Conservation (phyloP, 2,113 vertebrate species). For the Gobio gobio region DNA sequence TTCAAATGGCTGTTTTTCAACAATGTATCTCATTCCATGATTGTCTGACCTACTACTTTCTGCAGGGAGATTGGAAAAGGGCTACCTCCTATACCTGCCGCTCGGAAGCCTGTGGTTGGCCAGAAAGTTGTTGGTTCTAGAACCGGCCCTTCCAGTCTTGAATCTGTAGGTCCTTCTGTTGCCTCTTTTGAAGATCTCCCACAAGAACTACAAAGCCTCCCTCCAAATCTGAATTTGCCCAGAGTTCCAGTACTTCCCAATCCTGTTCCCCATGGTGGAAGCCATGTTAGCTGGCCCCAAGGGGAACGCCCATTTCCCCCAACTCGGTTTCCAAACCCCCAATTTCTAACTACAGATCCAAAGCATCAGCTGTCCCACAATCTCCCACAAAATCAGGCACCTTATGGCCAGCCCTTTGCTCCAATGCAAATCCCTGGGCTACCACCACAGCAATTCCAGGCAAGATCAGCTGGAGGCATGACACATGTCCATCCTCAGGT, state of each 20-base stretch:
- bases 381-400: slow-evolving; percentile 13
- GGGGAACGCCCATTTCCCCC: slow-evolving; percentile 3
- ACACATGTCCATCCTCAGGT: slow-evolving; percentile 26
- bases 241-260: slow-evolving; percentile 26
- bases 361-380: slow-evolving; percentile 18
- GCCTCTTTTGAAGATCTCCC: slow-evolving; percentile 23
- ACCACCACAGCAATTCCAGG: slow-evolving; percentile 47
- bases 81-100: slow-evolving; percentile 74
- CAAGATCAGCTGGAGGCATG: slow-evolving; percentile 26
- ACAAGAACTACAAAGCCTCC: slow-evolving; percentile 31
- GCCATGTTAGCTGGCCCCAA: slow-evolving; percentile 38
- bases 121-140: slow-evolving; percentile 21
- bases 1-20: neutral
- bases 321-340: slow-evolving; percentile 32
- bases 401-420: slow-evolving; percentile 20
- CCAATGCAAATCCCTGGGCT: slow-evolving; percentile 9
- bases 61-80: slow-evolving; percentile 78
- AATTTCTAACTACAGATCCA: slow-evolving; percentile 4
- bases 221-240: slow-evolving; percentile 9
- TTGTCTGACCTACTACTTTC: slow-evolving; percentile 1
- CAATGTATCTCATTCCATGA: neutral
- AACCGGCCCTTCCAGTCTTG: slow-evolving; percentile 26
- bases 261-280: neutral
- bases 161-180: slow-evolving; percentile 29
- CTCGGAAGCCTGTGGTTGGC: slow-evolving; percentile 70